Evolutionary conservation across 2,797 vertebrate genomes (phyloP).

Genomic region (Yasuhikotakia modesta): DNA sequence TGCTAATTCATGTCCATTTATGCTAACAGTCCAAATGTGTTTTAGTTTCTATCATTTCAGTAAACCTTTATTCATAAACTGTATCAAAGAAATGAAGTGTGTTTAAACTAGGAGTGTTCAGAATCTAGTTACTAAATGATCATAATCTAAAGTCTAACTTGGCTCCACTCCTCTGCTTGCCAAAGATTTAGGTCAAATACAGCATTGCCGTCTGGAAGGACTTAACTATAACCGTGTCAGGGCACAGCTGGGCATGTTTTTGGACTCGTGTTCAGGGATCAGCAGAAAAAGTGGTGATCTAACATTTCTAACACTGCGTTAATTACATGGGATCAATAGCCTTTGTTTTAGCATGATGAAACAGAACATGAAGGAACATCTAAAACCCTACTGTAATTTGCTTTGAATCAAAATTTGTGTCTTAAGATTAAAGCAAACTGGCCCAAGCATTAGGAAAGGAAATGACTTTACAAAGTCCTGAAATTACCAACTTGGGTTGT

Average conservation of each 20-base stretch:
- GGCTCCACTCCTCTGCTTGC: neutral
- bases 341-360: slow-evolving; percentile 31
- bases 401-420: slow-evolving; percentile 37
- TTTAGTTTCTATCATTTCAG: too few species aligned
- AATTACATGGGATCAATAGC: slow-evolving; percentile 35
- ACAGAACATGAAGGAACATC: slow-evolving; percentile 36
- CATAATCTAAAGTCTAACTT: neutral
- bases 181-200: neutral
- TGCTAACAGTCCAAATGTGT: too few species aligned
- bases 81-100: too few species aligned
- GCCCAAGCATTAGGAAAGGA: slow-evolving; percentile 25
- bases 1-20: too few species aligned
- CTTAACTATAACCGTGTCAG: neutral
- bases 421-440: neutral
- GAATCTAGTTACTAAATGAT: slow-evolving; percentile 8
- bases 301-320: slow-evolving; percentile 53
- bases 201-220: slow-evolving; percentile 11
- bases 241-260: slow-evolving; percentile 25
- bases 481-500: neutral
- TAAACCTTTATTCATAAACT: too few species aligned
- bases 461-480: slow-evolving; percentile 4
- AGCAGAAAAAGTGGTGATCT: slow-evolving; percentile 26
- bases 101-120: too few species aligned
- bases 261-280: slow-evolving; percentile 10
- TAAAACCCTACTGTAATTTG: slow-evolving; percentile 21